Base-by-base conservation (phyloP, 2,113 vertebrate species). In the Orthonyx spaldingii region DNA sequence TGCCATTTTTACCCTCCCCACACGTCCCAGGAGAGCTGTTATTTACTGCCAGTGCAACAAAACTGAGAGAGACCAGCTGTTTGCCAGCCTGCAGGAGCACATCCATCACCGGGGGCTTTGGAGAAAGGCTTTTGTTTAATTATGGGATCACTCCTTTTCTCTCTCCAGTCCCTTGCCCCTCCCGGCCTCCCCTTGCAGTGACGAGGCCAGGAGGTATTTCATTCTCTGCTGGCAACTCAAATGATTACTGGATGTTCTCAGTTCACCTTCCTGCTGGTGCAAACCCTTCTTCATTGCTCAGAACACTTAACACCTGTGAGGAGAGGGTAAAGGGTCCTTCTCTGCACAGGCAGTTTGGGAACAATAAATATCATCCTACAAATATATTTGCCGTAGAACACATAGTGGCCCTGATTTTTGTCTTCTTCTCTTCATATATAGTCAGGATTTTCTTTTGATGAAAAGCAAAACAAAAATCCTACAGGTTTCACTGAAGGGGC, bases 51-150 rank as follows among this genome's bases (percentile, higher is more conserved):
- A 10, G 81, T 71, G 81, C 81, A 96, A 96, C 89, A 92, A 87
- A 92, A 91, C 32, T 18, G 63, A 94, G 52, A 0, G 0, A 50
- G 63, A 69, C 53, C 60, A 83, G 75, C 86, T 89, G 70, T 71
- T 94, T 79, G 41, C 72, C 63, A 92, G 90, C 74, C 89, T 74
- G n/a, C 46, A 82, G 82, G 81, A 95, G 77, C 55, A 77, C 53
- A 97, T 96, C 75, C 63, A 74, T 96, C 87, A 96, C 4, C 0
- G 39, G 39, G 74, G 70, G 60, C 57, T 87, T 85, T 37, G 37
- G 61, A 75, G 44, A 92, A 92, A 95, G 74, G n/a, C 72, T 85
- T 84, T 96, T 90, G 88, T 94, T 95, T 96, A 94, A 94, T 93
- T 86, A 92, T n/a, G 56, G 72, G 90, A 92, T 95, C 90, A 33